phyloP scores from a whole-genome alignment of 2,888 invertebrate genomes.

The Pristionchus arcanus region DNA sequence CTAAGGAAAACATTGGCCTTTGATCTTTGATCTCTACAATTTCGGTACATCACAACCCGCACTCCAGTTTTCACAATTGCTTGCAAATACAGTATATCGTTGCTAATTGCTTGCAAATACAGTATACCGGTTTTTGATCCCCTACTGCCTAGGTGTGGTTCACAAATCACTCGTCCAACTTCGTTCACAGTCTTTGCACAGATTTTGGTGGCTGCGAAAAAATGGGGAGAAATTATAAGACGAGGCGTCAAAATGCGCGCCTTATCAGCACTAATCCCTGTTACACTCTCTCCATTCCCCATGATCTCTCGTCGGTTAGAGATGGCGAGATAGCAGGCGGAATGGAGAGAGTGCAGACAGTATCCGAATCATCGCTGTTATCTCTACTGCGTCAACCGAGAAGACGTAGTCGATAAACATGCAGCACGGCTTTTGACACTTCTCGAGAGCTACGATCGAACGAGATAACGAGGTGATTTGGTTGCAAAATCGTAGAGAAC shows the following conservation, averaged over 20 bases:
- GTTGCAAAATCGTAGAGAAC: background rate
- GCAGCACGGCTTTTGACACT: constrained; percentile 31
- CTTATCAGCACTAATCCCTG: background rate
- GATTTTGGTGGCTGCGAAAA: background rate
- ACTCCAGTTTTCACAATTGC: too few species aligned
- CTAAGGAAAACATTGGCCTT: background rate
- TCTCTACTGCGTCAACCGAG: constrained; percentile 1
- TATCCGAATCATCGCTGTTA: background rate
- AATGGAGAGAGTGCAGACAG: background rate
- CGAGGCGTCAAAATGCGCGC: constrained; percentile 18
- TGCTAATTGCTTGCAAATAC: background rate
- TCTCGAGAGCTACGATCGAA: background rate
- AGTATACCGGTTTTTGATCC: too few species aligned
- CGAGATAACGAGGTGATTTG: background rate
- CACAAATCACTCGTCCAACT: background rate
- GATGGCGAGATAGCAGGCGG: background rate
- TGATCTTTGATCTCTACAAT: background rate
- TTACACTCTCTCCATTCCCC: too few species aligned
- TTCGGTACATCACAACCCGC: too few species aligned
- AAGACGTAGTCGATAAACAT: background rate
- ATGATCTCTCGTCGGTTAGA: background rate
- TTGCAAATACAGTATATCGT: too few species aligned
- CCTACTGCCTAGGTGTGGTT: background rate
- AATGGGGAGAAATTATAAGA: background rate
- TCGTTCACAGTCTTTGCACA: background rate